These are phyloP conservation scores for Trinectes maculatus DNA, from an alignment of 2,113 vertebrate species.

Conservation along the genomic window DNA sequence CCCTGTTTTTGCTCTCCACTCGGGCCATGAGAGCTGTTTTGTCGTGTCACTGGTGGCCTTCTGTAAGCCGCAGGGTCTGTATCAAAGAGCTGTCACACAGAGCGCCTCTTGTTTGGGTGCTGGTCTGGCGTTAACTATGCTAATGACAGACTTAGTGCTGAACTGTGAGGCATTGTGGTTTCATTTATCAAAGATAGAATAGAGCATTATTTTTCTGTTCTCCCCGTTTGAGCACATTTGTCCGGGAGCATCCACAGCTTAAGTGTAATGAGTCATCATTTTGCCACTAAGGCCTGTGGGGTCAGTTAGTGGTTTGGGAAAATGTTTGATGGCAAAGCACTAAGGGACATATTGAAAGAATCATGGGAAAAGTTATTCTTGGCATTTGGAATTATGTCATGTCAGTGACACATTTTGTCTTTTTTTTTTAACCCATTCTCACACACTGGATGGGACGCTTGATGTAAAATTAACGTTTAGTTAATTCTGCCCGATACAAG, in stretches of 20 bases:
- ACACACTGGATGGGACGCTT: too few species aligned
- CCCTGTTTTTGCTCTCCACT: conserved; percentile 51
- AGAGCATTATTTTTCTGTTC: conserved; percentile 39
- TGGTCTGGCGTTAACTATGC: conserved; percentile 74
- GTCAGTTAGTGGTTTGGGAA: conserved; percentile 36
- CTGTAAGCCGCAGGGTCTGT: conserved; percentile 64
- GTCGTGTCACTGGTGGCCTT: conserved; percentile 70
- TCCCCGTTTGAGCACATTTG: conserved; percentile 19
- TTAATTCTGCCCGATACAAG: too few species aligned
- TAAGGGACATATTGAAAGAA: conserved; percentile 6
- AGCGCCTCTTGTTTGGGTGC: conserved; percentile 68
- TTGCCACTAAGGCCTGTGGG: conserved; percentile 1
- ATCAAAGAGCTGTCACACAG: conserved; percentile 74
- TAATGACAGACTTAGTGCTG: conserved; percentile 66
- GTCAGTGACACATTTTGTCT: neutral
- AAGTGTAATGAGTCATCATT: conserved; percentile 43
- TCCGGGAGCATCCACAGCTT: neutral
- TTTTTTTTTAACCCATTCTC: too few species aligned
- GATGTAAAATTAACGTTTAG: too few species aligned
- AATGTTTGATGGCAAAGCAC: conserved; percentile 16
- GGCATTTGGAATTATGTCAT: conserved; percentile 9
- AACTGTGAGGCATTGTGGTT: conserved; percentile 62
- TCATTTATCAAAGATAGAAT: conserved; percentile 36
- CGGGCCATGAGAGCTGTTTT: conserved; percentile 58
- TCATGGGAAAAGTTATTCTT: conserved; percentile 29